phyloP scores from a whole-genome alignment of 1,140 invertebrate genomes.

The Aphelenchoides avenae region DNA sequence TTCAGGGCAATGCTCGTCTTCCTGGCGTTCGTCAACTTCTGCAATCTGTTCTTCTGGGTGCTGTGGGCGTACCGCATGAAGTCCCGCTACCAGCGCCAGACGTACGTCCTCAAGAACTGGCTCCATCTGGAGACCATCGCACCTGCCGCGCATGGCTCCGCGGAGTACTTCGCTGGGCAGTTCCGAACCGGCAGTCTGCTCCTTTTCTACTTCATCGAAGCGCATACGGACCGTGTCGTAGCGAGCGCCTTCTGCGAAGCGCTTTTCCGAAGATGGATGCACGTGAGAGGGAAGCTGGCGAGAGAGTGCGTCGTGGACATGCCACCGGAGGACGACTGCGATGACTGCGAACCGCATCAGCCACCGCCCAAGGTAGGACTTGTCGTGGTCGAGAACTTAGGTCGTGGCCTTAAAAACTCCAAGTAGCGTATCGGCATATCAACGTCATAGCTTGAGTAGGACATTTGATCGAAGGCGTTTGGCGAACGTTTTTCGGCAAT shows the following conservation, averaged over 20 bases:
- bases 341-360: too few relatives aligned
- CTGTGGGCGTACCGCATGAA: conserved; percentile 25
- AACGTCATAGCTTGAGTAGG: too few relatives aligned
- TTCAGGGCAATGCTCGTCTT: conserved; percentile 30
- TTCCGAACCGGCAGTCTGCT: conserved; percentile 29
- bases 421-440: too few relatives aligned
- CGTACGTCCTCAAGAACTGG: conserved; percentile 17
- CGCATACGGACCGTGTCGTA: conserved; percentile 29
- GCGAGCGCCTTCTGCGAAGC: conserved; percentile 26
- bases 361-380: too few relatives aligned
- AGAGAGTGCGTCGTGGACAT: too few relatives aligned
- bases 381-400: too few relatives aligned
- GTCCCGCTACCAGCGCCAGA: neutral
- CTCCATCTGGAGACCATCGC: conserved; percentile 11
- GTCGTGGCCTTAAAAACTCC: too few relatives aligned
- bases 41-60: conserved; percentile 29
- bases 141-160: conserved; percentile 7
- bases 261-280: conserved; percentile 21
- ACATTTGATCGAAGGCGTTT: too few relatives aligned
- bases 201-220: conserved; percentile 32
- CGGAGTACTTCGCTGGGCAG: conserved; percentile 18
- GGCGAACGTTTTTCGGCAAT: too few relatives aligned
- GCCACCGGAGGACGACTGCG: too few relatives aligned
- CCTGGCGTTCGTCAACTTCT: conserved; percentile 15
- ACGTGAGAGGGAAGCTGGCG: too few relatives aligned